Evolutionary conservation across 2,888 invertebrate species (phyloP), one percentile per base, ranked within the genome.

Genomic region (Erebia ligea): DNA sequence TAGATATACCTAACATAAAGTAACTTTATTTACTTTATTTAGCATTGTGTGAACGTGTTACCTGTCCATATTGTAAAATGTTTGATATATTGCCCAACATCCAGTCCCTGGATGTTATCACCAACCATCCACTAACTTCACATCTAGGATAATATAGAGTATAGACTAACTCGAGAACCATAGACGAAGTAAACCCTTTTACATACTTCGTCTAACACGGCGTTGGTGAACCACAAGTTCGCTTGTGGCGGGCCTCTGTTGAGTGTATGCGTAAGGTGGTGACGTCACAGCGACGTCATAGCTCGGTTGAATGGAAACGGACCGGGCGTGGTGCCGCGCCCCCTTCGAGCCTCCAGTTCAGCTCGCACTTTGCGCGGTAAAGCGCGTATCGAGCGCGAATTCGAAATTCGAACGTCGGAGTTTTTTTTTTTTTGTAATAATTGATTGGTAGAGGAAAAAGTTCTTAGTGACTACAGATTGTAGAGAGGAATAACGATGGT

Each of bases 261-360:
- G 54, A 19, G 10, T 10, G 54, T 54, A 17, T 54, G 54, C 54
- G 54, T 45, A 54, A 54, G 19, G 19, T 3, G 9, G 54, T 76
- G 76, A 76, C 77, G 77, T 75, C 63, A 70, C 52, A 15, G 48
- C 45, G 72, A 76, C 78, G 79, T 79, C 78, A 79, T 63, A 42
- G 67, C 69, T 62, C 68, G 65, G 72, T 70, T 72, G 73, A 74
- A 72, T 73, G 76, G 67, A 70, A 70, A 57, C 73, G 74, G 76
- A 80, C 82, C 85, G 85, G 86, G 82, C 81, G 82, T 81, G 78
- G 73, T 73, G 74, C 79, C 86, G 85, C 87, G 88, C 79, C 79
- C 73, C 77, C 76, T 65, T 40, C 54, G 40, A 52, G 50, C 42
- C 40, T 40, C 13, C 86, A 89, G 88, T 89, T 66, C 72, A 56